phyloP scores from a whole-genome alignment of 1,140 invertebrate species.

The Ectropis grisescens region DNA sequence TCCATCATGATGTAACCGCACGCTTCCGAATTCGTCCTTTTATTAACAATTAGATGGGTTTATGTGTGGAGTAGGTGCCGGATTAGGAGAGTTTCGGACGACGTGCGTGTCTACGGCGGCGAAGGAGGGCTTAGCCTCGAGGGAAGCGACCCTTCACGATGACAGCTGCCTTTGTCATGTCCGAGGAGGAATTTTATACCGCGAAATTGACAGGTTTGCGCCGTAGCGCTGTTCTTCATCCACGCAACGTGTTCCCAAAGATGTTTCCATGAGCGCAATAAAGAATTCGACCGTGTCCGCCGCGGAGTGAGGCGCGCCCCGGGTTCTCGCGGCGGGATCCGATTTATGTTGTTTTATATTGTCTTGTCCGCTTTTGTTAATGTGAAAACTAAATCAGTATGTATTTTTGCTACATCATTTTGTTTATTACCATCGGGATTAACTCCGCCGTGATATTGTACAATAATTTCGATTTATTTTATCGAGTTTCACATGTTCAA shows the following conservation, averaged over 20 bases:
- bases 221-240: constrained; percentile 42
- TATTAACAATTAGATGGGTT: constrained; percentile 67
- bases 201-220: constrained; percentile 56
- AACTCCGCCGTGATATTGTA: too few relatives aligned
- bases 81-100: constrained; percentile 42
- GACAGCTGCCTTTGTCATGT: constrained; percentile 59
- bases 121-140: constrained; percentile 45
- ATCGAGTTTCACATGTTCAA: constrained; percentile 2
- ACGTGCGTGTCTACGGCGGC: constrained; percentile 42
- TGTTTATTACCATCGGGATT: background rate
- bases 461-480: constrained; percentile 1
- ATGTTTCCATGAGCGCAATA: constrained; percentile 36
- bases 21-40: constrained; percentile 50
- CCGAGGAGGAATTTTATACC: constrained; percentile 50
- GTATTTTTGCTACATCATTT: constrained; percentile 16
- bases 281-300: constrained; percentile 38
- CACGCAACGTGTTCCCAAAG: constrained; percentile 25
- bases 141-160: constrained; percentile 53
- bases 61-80: constrained; percentile 56
- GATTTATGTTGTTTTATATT: constrained; percentile 57
- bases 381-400: constrained; percentile 53
- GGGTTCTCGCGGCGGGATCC: constrained; percentile 33
- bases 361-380: constrained; percentile 61
- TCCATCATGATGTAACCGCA: constrained; percentile 51
- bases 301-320: constrained; percentile 16